phyloP scores from a whole-genome alignment of 2,888 invertebrate genomes.

The Drosophila crucigera region DNA sequence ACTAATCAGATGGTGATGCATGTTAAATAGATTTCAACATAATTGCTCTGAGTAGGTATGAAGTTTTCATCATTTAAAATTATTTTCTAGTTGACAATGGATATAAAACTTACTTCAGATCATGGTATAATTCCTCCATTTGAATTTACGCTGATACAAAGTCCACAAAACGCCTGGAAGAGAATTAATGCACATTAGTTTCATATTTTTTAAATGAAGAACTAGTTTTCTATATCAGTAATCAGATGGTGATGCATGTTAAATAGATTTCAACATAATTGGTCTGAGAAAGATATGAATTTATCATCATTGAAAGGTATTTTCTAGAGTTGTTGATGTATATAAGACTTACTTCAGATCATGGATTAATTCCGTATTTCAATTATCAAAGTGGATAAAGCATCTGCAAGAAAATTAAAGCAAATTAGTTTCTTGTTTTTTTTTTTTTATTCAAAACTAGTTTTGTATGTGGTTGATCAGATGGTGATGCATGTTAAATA shows the following conservation, averaged over 20 bases:
- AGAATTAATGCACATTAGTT: constrained; percentile 25
- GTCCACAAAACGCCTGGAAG: background rate
- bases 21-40: constrained; percentile 66
- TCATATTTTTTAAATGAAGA: background rate
- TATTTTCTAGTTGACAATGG: background rate
- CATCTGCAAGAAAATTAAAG: background rate
- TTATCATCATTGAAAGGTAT: constrained; percentile 55
- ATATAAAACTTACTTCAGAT: constrained; percentile 3
- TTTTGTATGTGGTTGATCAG: constrained; percentile 41
- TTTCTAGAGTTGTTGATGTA: background rate
- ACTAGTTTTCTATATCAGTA: background rate
- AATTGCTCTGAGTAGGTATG: constrained; percentile 62
- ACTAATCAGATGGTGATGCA: constrained; percentile 78
- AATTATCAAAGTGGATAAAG: background rate
- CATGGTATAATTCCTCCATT: too few species aligned
- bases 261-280: constrained; percentile 60
- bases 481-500: constrained; percentile 73
- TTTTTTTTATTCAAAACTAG: too few species aligned
- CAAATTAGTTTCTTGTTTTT: constrained; percentile 2
- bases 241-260: constrained; percentile 81
- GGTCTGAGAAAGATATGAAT: constrained; percentile 60
- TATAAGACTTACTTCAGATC: constrained; percentile 7
- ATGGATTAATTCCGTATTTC: too few species aligned
- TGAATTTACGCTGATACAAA: background rate
- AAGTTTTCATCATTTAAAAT: constrained; percentile 58